Base-by-base conservation (phyloP, 2,113 vertebrate species). In the Merops nubicus region DNA sequence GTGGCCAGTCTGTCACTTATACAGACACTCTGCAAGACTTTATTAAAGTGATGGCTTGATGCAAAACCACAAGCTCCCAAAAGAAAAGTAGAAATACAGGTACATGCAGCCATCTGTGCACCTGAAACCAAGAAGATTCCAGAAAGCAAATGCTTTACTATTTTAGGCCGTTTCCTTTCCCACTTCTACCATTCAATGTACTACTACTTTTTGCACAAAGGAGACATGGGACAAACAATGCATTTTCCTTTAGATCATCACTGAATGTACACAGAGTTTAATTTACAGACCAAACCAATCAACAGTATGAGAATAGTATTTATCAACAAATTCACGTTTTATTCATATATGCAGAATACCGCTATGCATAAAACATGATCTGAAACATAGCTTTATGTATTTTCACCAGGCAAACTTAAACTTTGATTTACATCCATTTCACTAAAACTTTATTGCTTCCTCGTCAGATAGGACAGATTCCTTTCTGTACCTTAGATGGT, bases 401-500 rank as follows among this genome's bases (percentile, higher is more conserved):
- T 97, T 97, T 97, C 97, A 94, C 92, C 91, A 95, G 95, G 91
- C 93, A 96, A 96, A 96, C 38, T 62, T 95, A 96, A 97, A 91
- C 29, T 91, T 97, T 98, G 97, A 98, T 98, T 98, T 98, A 98
- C 59, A 25, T 88, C 92, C 80, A 73, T 96, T 92, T 97, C 96
- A 96, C 96, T 97, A 96, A 97, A 98, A 96, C 75, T 97, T 98
- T 98, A 97, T 82, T 76, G 95, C 96, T 97, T 97, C 94, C 93
- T 98, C 95, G 68, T 97, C 96, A 92, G 93, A 96, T 8, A 89
- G 93, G 93, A 97, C 96, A 97, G 96, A 95, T 93, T 98, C 96
- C 90, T 98, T 96, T 97, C 97, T 98, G 92, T 96, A 95, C 97
- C 94, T 97, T 89, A 91, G 96, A 96, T 38, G 75, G 95, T 97